phyloP scores from a whole-genome alignment of 1,140 invertebrate genomes.

The Latrodectus geometricus region DNA sequence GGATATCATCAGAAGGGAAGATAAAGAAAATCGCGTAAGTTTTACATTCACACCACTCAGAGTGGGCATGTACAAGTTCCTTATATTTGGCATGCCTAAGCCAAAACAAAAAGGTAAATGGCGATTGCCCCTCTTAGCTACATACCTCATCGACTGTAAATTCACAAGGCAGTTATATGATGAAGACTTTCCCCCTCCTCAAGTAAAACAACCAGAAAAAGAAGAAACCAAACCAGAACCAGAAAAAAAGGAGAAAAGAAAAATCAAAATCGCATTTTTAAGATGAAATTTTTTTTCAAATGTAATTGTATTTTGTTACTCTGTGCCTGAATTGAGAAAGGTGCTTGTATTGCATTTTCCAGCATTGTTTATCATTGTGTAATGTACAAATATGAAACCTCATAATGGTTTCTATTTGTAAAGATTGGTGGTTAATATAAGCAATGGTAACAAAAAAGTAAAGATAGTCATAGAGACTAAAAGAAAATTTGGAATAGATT shows the following conservation, averaged over 20 bases:
- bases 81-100: slow-evolving; percentile 68
- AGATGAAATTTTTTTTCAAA: slow-evolving; percentile 25
- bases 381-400: no score
- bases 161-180: slow-evolving; percentile 64
- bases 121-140: slow-evolving; percentile 67
- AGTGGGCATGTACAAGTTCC: slow-evolving; percentile 68
- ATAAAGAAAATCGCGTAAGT: slow-evolving; percentile 66
- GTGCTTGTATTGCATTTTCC: no score
- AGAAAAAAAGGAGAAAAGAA: slow-evolving; percentile 56
- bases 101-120: slow-evolving; percentile 68
- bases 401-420: no score
- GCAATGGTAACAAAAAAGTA: no score
- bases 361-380: no score
- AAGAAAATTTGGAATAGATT: no score
- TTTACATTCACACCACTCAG: slow-evolving; percentile 66
- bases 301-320: no score
- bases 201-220: slow-evolving; percentile 39
- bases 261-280: slow-evolving; percentile 61
- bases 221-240: slow-evolving; percentile 43
- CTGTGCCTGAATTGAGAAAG: no score
- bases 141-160: slow-evolving; percentile 69
- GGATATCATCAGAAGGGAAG: slow-evolving; percentile 65
- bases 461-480: no score
- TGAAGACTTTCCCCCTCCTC: slow-evolving; percentile 60
- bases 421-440: no score